These are phyloP conservation scores for Nansenia antarctica DNA, from an alignment of 2,113 vertebrate genomes.

Conservation along the genomic window DNA sequence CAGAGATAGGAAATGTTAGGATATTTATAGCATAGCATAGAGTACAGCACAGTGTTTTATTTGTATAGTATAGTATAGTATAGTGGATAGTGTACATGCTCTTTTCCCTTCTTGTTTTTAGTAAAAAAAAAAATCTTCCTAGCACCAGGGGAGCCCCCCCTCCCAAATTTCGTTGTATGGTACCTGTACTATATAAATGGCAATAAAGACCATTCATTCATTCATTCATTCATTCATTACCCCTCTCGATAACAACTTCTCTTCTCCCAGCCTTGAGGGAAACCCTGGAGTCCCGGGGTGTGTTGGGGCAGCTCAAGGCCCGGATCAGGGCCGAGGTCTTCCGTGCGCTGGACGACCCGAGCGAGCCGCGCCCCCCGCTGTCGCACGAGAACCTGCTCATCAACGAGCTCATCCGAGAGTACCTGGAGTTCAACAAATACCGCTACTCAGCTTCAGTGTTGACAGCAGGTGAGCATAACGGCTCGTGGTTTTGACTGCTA, in stretches of 20 bases:
- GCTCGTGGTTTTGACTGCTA: background rate
- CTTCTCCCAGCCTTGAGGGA: constrained; percentile 83
- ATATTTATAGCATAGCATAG: no score
- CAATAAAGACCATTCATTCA: no score
- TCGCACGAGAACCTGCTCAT: constrained; percentile 91
- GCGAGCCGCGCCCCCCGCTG: constrained; percentile 77
- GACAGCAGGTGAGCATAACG: constrained; percentile 77
- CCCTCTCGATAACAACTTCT: background rate
- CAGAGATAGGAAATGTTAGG: no score
- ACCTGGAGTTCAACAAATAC: constrained; percentile 94
- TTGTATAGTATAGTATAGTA: no score
- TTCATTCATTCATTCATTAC: background rate
- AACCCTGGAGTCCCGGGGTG: constrained; percentile 87
- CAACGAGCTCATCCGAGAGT: constrained; percentile 94
- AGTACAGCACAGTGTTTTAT: no score
- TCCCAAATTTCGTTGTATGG: no score
- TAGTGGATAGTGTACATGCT: no score
- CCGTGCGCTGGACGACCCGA: constrained; percentile 84
- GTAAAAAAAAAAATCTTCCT: no score
- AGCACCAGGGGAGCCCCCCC: no score
- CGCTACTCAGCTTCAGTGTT: constrained; percentile 85
- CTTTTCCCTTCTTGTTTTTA: no score
- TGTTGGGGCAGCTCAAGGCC: constrained; percentile 85
- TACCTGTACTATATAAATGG: no score
- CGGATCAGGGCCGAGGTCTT: constrained; percentile 93